Percentiles rank a stretch among this genome's conserved stretches.
phyloP scores from a whole-genome alignment of 2,113 vertebrate genomes.

The Promerops cafer region DNA sequence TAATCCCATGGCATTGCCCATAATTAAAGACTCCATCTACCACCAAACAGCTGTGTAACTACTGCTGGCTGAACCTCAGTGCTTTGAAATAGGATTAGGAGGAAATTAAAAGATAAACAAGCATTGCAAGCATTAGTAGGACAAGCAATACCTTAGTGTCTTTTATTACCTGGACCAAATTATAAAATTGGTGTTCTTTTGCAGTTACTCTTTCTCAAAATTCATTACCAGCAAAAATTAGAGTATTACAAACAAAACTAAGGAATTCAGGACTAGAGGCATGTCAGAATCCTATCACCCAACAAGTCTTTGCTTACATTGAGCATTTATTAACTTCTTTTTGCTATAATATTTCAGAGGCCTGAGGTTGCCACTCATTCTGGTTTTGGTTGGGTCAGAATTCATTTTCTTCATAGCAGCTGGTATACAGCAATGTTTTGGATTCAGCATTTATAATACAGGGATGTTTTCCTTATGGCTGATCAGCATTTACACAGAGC shows the following conservation, averaged over 20 bases:
- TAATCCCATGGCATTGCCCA: background rate
- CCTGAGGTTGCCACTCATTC: background rate
- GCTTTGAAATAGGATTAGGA: background rate
- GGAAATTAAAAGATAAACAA: background rate
- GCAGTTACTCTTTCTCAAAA: background rate
- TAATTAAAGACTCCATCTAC: background rate
- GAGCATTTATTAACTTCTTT: background rate
- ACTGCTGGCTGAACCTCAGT: background rate
- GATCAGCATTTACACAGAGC: background rate
- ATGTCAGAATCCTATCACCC: background rate
- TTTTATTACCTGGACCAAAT: background rate
- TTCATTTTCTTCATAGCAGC: background rate
- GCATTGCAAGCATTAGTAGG: background rate
- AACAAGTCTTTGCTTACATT: background rate
- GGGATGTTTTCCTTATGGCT: background rate
- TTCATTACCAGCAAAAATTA: background rate
- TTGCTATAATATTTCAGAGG: background rate
- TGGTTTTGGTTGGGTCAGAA: background rate
- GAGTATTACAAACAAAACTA: background rate
- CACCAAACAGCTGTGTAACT: background rate
- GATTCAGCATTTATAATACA: background rate
- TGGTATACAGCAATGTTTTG: background rate
- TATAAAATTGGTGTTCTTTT: background rate
- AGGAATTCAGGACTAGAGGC: background rate
- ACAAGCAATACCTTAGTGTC: background rate